Evolutionary conservation across 1,140 invertebrate genomes (phyloP).

Genomic region (Gryon sp.): DNA sequence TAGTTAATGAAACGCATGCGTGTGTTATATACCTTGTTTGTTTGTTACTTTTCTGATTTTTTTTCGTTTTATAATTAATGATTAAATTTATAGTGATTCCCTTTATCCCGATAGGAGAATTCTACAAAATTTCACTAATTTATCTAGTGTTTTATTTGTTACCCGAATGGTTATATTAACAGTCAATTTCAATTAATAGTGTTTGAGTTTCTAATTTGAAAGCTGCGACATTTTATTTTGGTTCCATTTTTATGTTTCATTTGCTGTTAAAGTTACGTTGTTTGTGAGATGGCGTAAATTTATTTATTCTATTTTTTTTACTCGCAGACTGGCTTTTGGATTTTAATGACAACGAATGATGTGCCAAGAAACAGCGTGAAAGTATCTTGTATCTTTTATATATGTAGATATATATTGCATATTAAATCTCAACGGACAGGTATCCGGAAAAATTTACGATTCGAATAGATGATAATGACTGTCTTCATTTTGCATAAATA

Average conservation of each 20-base stretch:
- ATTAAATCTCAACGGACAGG: conserved; percentile 51
- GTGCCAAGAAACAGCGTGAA: conserved; percentile 41
- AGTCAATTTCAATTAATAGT: conserved; percentile 68
- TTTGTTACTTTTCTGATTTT: conserved; percentile 21
- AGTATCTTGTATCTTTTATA: conserved; percentile 27
- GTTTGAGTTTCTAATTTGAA: conserved; percentile 31
- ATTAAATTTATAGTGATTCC: conserved; percentile 73
- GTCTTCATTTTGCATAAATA: conserved; percentile 53
- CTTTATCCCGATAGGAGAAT: conserved; percentile 74
- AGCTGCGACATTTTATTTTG: conserved; percentile 18
- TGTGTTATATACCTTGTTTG: conserved; percentile 12
- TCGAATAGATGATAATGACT: conserved; percentile 44
- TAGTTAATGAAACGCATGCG: conserved; percentile 2
- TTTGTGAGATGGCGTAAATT: too few species aligned
- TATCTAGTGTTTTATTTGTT: conserved; percentile 70
- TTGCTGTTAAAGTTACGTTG: conserved; percentile 34
- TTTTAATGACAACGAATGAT: conserved; percentile 35
- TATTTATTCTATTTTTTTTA: too few species aligned
- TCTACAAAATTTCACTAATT: conserved; percentile 76
- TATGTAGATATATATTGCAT: conserved; percentile 31
- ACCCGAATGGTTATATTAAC: conserved; percentile 63
- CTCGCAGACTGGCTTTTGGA: conserved; percentile 14
- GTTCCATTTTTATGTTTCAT: conserved; percentile 25
- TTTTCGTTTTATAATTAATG: conserved; percentile 26
- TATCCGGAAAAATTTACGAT: conserved; percentile 37